Conservation (phyloP, 2,888 invertebrate genomes). For the Theretra japonica region DNA sequence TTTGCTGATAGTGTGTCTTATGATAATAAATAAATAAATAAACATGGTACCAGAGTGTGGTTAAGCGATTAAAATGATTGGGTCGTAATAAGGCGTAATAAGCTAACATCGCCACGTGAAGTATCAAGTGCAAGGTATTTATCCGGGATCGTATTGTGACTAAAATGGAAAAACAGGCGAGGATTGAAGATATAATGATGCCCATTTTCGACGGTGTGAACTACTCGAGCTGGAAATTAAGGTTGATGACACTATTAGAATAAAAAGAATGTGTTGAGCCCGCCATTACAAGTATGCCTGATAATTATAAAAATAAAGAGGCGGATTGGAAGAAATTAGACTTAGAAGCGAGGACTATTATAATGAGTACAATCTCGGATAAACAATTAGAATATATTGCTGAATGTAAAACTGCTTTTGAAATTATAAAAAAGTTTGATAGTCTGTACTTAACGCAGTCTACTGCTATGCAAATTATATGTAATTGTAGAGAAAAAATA, state of each 20-base stretch:
- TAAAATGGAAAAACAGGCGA: too few species aligned
- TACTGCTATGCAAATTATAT: slow-evolving; percentile 46
- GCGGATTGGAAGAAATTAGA: slow-evolving; percentile 39
- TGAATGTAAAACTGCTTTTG: too few species aligned
- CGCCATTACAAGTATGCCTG: slow-evolving; percentile 27
- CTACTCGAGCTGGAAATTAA: slow-evolving; percentile 46
- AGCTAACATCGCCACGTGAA: too few species aligned
- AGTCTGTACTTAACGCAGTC: slow-evolving; percentile 44
- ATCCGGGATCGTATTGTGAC: too few species aligned
- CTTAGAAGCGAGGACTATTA: slow-evolving; percentile 42
- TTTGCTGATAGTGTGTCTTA: too few species aligned
- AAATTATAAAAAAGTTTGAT: slow-evolving; percentile 39
- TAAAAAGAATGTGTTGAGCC: slow-evolving; percentile 43
- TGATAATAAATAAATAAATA: too few species aligned
- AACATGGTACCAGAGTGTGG: neutral
- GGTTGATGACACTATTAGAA: slow-evolving; percentile 42
- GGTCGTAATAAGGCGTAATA: too few species aligned
- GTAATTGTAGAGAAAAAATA: slow-evolving; percentile 45
- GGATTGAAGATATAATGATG: neutral
- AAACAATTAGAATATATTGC: slow-evolving; percentile 46
- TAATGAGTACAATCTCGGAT: slow-evolving; percentile 42
- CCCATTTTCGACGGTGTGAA: slow-evolving; percentile 43
- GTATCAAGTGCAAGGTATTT: too few species aligned
- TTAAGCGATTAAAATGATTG: too few species aligned
- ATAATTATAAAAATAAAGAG: slow-evolving; percentile 33